phyloP scores from a whole-genome alignment of 2,888 invertebrate species.

The Micropterix aruncella region DNA sequence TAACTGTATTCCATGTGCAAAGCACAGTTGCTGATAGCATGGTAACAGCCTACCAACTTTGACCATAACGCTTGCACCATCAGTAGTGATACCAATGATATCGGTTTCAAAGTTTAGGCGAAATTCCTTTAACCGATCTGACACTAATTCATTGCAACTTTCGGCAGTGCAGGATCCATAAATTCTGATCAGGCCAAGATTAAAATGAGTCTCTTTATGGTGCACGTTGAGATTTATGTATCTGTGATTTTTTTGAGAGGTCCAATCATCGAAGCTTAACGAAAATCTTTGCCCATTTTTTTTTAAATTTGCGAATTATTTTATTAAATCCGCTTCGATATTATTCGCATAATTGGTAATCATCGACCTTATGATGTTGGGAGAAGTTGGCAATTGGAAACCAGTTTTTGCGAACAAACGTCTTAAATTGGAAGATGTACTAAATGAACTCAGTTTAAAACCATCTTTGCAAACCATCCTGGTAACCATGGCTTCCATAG shows the following conservation, averaged over 20 bases:
- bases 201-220: no score
- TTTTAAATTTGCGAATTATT: neutral
- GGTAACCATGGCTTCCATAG: neutral
- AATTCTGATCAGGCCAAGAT: neutral
- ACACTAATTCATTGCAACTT: no score
- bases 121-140: no score
- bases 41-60: no score
- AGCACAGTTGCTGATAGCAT: neutral
- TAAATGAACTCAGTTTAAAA: neutral
- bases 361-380: neutral
- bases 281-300: neutral
- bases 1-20: no score
- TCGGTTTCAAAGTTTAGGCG: no score
- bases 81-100: no score
- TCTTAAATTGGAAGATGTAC: constrained; percentile 1
- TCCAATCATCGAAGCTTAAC: neutral
- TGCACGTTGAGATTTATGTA: neutral
- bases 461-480: neutral
- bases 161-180: no score
- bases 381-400: neutral
- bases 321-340: neutral
- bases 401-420: neutral
- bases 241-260: neutral
- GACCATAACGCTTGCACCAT: no score
- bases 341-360: neutral